These are phyloP conservation scores for Mycetomoellerius zeteki DNA, from an alignment of 1,140 invertebrate species.

Conservation along the genomic window DNA sequence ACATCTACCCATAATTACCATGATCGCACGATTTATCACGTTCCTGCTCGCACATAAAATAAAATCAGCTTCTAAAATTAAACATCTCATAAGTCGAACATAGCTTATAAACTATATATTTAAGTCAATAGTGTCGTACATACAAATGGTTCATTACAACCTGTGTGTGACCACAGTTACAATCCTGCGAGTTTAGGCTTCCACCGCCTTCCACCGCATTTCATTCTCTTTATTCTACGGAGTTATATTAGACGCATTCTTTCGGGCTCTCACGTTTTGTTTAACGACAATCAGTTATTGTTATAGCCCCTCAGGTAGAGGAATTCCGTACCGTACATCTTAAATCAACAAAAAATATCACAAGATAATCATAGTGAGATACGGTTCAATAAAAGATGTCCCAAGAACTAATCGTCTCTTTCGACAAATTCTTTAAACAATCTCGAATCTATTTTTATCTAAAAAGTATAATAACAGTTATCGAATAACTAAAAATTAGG, in stretches of 20 bases:
- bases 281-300: slow-evolving; percentile 15
- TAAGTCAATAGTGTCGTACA: slow-evolving; percentile 62
- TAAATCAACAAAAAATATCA: not conserved
- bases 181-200: slow-evolving; percentile 57
- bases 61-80: slow-evolving; percentile 44
- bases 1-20: slow-evolving; percentile 18
- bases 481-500: not conserved
- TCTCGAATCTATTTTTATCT: not conserved
- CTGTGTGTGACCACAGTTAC: slow-evolving; percentile 56
- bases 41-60: slow-evolving; percentile 18
- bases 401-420: not conserved
- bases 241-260: slow-evolving; percentile 41
- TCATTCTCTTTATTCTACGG: slow-evolving; percentile 39
- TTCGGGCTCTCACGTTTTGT: slow-evolving; percentile 1
- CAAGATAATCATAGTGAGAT: no score
- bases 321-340: slow-evolving; percentile 38
- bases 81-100: slow-evolving; percentile 25
- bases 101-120: slow-evolving; percentile 65
- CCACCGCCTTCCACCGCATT: not conserved
- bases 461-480: not conserved
- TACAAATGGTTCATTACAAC: slow-evolving; percentile 63
- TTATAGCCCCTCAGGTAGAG: slow-evolving; percentile 14
- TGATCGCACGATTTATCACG: not conserved
- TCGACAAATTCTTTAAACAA: not conserved
- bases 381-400: not conserved